Conservation (phyloP, 2,113 vertebrate genomes). For the Crypturellus undulatus region DNA sequence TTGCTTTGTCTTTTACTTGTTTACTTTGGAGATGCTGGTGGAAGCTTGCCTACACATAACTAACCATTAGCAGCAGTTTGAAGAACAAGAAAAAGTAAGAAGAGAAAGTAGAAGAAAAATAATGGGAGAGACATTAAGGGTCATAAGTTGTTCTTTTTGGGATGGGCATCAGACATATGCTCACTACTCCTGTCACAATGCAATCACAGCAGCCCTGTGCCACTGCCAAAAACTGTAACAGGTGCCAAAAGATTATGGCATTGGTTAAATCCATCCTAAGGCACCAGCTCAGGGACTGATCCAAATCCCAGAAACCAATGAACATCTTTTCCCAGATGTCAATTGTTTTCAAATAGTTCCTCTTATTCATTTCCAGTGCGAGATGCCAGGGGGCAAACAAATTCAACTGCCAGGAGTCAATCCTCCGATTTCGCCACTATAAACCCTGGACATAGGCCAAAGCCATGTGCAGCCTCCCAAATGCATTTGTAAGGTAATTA, state of each 20-base stretch:
- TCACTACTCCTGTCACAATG: not conserved
- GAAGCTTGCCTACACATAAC: not conserved
- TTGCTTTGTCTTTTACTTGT: not conserved
- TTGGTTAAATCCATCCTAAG: conserved; percentile 27
- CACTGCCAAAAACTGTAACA: conserved; percentile 58
- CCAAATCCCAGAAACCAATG: conserved; percentile 34
- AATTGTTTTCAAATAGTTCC: conserved; percentile 1
- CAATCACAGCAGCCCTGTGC: conserved; percentile 45
- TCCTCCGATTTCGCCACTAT: not conserved
- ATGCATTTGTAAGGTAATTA: conserved; percentile 40
- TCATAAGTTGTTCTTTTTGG: not conserved
- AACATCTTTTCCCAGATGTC: conserved; percentile 2
- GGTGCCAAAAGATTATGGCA: conserved; percentile 57
- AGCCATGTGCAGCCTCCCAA: not conserved
- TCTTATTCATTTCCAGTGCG: not conserved
- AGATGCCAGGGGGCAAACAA: not conserved
- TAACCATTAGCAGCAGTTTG: not conserved
- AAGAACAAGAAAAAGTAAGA: not conserved
- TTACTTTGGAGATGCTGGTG: not conserved
- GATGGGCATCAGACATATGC: conserved; percentile 23
- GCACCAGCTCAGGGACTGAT: conserved; percentile 18
- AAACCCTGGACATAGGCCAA: conserved; percentile 21
- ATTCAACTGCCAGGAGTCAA: conserved; percentile 1
- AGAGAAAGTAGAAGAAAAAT: not conserved
- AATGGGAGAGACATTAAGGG: not conserved